Evolutionary conservation across 2,113 vertebrate species (phyloP).

Genomic region (Merops nubicus): DNA sequence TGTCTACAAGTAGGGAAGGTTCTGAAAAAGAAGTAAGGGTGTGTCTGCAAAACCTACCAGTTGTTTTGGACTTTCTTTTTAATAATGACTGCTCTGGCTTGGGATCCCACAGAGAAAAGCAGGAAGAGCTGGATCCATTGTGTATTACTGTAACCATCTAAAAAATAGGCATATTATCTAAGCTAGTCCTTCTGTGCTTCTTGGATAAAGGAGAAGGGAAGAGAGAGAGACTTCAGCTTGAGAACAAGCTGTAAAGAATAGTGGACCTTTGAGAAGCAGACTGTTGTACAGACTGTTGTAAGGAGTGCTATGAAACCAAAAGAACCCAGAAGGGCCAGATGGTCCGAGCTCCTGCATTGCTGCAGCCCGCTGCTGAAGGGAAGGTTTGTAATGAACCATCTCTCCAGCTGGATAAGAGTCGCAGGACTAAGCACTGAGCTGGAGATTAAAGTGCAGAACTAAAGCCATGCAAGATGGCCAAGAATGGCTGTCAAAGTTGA

Average conservation of each 20-base stretch:
- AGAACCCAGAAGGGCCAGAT: not conserved
- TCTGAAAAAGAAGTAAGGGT: not conserved
- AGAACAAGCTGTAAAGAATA: not conserved
- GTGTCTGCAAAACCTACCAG: not conserved
- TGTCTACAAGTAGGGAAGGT: not conserved
- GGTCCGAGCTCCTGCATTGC: not conserved
- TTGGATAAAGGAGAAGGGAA: not conserved
- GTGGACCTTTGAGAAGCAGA: not conserved
- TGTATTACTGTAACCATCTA: not conserved
- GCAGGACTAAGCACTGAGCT: not conserved
- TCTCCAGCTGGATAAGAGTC: not conserved
- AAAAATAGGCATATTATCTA: not conserved
- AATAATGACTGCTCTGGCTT: not conserved
- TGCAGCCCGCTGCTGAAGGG: not conserved
- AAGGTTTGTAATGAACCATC: not conserved
- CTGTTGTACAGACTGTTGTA: not conserved
- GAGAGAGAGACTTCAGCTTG: not conserved
- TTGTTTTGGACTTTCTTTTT: not conserved
- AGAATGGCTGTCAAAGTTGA: not conserved
- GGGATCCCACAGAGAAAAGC: not conserved
- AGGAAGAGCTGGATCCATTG: not conserved
- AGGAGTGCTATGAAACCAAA: not conserved
- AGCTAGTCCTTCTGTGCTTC: not conserved
- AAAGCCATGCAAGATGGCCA: not conserved
- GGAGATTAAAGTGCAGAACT: not conserved